phyloP scores from a whole-genome alignment of 2,797 vertebrate genomes.

The Lithobates sylvaticus region DNA sequence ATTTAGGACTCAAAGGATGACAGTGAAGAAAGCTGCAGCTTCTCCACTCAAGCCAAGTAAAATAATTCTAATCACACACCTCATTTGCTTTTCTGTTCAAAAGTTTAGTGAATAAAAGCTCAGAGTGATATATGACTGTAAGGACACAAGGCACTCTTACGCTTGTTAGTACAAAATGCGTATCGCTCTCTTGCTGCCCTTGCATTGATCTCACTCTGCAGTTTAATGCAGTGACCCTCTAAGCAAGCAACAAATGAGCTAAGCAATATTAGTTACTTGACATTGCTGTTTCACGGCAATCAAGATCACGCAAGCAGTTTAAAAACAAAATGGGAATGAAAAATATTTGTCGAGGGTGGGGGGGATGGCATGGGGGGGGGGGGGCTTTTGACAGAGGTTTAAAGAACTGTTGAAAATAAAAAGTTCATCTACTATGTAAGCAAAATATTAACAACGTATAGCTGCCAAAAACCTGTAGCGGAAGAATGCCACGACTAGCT shows the following conservation, averaged over 20 bases:
- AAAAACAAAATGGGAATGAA: neutral
- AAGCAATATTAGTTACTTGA: neutral
- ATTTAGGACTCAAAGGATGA: neutral
- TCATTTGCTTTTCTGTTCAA: neutral
- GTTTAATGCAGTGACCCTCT: neutral
- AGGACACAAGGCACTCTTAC: neutral
- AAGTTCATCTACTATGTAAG: neutral
- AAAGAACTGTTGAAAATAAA: neutral
- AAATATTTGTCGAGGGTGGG: neutral
- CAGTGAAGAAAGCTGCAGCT: neutral
- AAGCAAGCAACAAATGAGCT: neutral
- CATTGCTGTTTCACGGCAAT: neutral
- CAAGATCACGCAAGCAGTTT: neutral
- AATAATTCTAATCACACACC: neutral
- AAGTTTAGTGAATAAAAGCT: neutral
- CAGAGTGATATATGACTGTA: neutral
- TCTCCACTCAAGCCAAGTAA: neutral
- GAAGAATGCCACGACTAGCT: slow-evolving; percentile 3
- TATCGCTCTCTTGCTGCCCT: neutral
- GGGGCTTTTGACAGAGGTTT: neutral
- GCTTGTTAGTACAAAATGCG: neutral
- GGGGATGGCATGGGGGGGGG: too few species aligned
- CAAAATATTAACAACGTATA: neutral
- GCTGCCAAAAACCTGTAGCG: slow-evolving; percentile 26
- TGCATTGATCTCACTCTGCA: neutral